Conservation (phyloP, 2,113 vertebrate species). For the Clinocottus analis region DNA sequence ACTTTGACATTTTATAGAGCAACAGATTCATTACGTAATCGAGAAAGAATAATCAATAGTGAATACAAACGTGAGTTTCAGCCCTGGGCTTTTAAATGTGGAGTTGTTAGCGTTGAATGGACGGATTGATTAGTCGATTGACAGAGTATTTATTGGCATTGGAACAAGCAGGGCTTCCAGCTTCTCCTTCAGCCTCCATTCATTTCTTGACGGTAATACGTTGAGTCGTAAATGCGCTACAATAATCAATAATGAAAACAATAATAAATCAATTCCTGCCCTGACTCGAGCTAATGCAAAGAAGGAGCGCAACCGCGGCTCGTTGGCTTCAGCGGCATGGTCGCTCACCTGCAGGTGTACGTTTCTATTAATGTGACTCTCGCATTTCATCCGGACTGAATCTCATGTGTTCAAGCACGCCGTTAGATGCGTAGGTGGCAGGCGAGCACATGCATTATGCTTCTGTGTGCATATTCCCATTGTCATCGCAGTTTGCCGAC, state of each 20-base stretch:
- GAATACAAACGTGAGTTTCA: neutral
- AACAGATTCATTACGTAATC: neutral
- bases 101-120: neutral
- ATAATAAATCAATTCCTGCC: neutral
- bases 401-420: neutral
- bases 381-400: neutral
- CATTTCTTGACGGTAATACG: neutral
- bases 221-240: neutral
- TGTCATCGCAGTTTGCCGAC: conserved; percentile 6
- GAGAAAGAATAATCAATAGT: neutral
- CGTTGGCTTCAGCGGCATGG: neutral
- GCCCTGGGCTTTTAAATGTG: neutral
- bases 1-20: neutral
- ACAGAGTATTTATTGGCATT: neutral
- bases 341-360: neutral
- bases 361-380: neutral
- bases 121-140: neutral
- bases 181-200: neutral
- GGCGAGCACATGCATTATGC: neutral
- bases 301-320: neutral
- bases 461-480: conserved; percentile 7
- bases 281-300: neutral
- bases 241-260: conserved; percentile 8
- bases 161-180: too few species aligned
- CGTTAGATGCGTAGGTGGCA: neutral